Conservation (phyloP, 2,113 vertebrate genomes). For the Candoia aspera region DNA sequence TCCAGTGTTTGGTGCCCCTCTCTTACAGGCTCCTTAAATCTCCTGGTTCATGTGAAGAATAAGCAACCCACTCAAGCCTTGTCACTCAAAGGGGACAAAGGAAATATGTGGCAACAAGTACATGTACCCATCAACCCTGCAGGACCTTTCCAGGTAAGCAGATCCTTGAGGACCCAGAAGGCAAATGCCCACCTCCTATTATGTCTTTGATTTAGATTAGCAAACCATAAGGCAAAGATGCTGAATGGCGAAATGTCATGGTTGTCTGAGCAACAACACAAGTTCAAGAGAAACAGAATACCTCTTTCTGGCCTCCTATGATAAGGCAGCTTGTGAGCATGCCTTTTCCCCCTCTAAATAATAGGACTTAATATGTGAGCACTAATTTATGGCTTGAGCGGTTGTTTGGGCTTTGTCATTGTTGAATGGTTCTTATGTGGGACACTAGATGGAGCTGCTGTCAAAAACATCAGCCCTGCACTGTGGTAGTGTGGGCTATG, state of each 20-base stretch:
- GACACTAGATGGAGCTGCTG: neutral
- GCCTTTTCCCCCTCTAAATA: neutral
- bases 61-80: slow-evolving; percentile 83
- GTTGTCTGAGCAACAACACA: neutral
- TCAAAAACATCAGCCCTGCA: neutral
- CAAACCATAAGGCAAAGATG: neutral
- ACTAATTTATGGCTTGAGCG: neutral
- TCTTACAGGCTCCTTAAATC: slow-evolving; percentile 88
- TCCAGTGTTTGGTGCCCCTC: slow-evolving; percentile 7
- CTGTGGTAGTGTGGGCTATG: neutral
- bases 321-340: slow-evolving; percentile 9
- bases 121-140: slow-evolving; percentile 88
- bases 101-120: slow-evolving; percentile 88
- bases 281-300: neutral
- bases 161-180: neutral
- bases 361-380: neutral
- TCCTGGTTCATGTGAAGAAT: slow-evolving; percentile 86
- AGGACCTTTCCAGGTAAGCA: slow-evolving; percentile 92
- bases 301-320: slow-evolving; percentile 2
- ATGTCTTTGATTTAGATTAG: neutral
- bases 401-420: neutral
- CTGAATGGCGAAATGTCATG: neutral
- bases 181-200: neutral
- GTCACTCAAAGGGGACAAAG: slow-evolving; percentile 87
- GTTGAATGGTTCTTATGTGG: neutral